These are phyloP conservation scores for Micronycteris hirsuta DNA, from an alignment of 2,113 vertebrate species.

Conservation along the genomic window DNA sequence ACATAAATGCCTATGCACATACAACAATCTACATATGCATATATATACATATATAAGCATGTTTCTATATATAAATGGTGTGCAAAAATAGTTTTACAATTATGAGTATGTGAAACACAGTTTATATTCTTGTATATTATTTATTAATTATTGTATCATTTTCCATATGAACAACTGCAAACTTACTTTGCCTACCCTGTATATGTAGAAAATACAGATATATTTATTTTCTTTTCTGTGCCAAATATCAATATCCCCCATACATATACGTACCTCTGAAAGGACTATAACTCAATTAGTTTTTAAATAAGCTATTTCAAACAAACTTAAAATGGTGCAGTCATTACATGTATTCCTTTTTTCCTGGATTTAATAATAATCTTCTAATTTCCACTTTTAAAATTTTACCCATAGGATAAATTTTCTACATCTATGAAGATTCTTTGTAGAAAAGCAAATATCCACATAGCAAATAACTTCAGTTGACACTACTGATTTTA, in stretches of 20 bases:
- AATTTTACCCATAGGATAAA: conserved; percentile 64
- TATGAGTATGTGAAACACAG: neutral
- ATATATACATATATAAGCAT: too few species aligned
- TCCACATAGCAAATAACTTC: conserved; percentile 71
- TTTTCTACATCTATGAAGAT: conserved; percentile 67
- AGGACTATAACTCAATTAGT: neutral
- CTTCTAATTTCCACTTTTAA: conserved; percentile 55
- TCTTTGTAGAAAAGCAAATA: conserved; percentile 67
- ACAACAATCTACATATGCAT: neutral
- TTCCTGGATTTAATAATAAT: conserved; percentile 50
- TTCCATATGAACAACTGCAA: neutral
- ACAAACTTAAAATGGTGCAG: conserved; percentile 29
- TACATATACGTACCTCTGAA: neutral
- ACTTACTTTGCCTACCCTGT: neutral
- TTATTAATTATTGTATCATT: neutral
- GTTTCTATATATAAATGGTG: neutral
- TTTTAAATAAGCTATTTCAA: conserved; percentile 49
- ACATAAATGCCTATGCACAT: neutral
- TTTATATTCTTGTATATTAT: neutral
- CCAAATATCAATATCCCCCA: neutral
- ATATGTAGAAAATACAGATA: neutral
- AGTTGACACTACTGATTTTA: conserved; percentile 69
- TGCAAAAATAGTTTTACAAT: neutral
- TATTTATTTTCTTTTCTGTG: neutral
- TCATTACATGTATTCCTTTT: conserved; percentile 41